These are phyloP conservation scores for Thamnophis elegans DNA, from an alignment of 2,797 vertebrate species.

Conservation along the genomic window DNA sequence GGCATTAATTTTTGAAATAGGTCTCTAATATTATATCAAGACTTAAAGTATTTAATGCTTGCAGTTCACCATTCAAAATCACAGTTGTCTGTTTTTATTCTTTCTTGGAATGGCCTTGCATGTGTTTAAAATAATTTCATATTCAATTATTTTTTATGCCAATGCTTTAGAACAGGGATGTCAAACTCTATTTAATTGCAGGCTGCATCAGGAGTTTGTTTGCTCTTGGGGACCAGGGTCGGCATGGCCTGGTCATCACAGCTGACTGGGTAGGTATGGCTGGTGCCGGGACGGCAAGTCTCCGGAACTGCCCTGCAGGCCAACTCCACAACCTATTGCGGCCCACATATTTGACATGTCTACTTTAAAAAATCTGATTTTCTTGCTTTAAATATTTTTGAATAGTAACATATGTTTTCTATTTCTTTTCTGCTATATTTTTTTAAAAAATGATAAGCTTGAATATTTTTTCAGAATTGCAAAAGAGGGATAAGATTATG, in stretches of 20 bases:
- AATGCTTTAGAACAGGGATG: not conserved
- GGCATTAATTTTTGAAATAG: not conserved
- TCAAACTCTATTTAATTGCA: too few relatives aligned
- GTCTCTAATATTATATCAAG: not conserved
- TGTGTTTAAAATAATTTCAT: not conserved
- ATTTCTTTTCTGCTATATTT: not conserved
- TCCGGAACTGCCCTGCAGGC: rapidly evolving
- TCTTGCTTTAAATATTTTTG: not conserved
- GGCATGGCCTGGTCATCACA: too few relatives aligned
- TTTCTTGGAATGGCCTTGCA: not conserved
- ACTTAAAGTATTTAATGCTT: not conserved
- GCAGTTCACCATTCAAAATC: not conserved
- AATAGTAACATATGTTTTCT: not conserved
- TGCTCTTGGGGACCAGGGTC: too few relatives aligned
- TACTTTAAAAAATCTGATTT: not conserved
- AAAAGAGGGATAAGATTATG: not conserved
- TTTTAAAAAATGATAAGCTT: not conserved
- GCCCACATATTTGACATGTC: too few relatives aligned
- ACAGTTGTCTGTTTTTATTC: not conserved
- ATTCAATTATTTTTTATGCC: not conserved
- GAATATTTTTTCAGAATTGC: not conserved
- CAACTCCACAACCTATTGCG: too few relatives aligned
- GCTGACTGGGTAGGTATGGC: too few relatives aligned
- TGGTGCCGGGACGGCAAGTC: too few relatives aligned
- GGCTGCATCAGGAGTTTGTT: too few relatives aligned